Conservation (phyloP, 2,113 vertebrate species). For the Malurus melanocephalus region DNA sequence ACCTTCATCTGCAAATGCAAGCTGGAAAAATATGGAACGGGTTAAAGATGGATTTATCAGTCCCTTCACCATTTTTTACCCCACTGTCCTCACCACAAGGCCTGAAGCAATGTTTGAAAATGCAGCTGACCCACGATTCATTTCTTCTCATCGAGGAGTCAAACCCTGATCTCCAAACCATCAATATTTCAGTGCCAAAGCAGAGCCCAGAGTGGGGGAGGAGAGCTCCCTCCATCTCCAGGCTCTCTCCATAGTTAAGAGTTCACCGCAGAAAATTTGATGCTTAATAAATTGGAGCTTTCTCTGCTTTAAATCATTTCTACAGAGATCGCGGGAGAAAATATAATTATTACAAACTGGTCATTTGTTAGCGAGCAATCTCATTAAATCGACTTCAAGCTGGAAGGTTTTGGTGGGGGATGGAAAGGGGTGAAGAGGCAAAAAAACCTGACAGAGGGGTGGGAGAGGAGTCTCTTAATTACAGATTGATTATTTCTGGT, state of each 20-base stretch:
- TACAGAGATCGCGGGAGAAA: slow-evolving; percentile 58
- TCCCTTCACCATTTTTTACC: not conserved
- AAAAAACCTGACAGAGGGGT: not conserved
- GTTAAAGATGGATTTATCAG: not conserved
- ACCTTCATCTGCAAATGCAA: not conserved
- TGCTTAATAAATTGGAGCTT: slow-evolving; percentile 75
- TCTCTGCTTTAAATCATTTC: slow-evolving; percentile 72
- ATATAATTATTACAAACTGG: slow-evolving; percentile 80
- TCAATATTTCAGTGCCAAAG: slow-evolving; percentile 55
- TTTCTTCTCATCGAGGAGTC: slow-evolving; percentile 58
- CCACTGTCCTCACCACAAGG: not conserved
- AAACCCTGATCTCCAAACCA: slow-evolving; percentile 38
- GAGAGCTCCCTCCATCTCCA: slow-evolving; percentile 28
- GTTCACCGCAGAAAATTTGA: slow-evolving; percentile 70
- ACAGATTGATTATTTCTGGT: slow-evolving; percentile 66
- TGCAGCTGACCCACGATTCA: not conserved
- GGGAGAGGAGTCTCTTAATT: slow-evolving; percentile 62
- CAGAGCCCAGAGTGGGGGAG: slow-evolving; percentile 34
- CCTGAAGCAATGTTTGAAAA: not conserved
- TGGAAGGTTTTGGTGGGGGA: slow-evolving; percentile 46
- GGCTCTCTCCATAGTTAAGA: slow-evolving; percentile 49
- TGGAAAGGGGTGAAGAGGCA: not conserved
- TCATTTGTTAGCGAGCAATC: slow-evolving; percentile 75
- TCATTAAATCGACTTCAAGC: slow-evolving; percentile 71
- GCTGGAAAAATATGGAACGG: not conserved